Evolutionary conservation across 2,888 invertebrate genomes (phyloP).

Genomic region (Lasiommata megera): DNA sequence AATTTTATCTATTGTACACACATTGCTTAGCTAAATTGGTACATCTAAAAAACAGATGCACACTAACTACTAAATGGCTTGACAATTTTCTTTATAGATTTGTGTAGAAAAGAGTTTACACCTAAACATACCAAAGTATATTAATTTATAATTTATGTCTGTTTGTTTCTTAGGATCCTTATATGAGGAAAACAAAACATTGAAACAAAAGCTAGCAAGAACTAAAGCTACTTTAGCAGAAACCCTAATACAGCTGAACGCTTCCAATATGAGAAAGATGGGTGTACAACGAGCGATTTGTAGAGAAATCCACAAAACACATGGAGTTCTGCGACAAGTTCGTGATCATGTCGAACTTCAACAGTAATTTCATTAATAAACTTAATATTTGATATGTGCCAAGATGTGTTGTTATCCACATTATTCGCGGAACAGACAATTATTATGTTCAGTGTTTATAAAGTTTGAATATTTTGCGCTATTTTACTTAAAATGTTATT

Average conservation of each 20-base stretch:
- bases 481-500: constrained; percentile 7
- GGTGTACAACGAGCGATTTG: constrained; percentile 92
- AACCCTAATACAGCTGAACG: constrained; percentile 87
- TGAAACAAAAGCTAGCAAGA: constrained; percentile 86
- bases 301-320: constrained; percentile 89
- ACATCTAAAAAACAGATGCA: no score
- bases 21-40: no score
- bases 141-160: not conserved
- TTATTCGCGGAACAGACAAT: not conserved
- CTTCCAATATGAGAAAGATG: constrained; percentile 89
- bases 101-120: no score
- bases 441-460: not conserved
- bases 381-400: not conserved
- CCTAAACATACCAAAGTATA: no score
- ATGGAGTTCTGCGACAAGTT: constrained; percentile 87
- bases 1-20: no score
- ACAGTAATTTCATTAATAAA: constrained; percentile 27
- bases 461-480: not conserved
- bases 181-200: constrained; percentile 84
- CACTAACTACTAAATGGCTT: no score
- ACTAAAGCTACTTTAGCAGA: constrained; percentile 89
- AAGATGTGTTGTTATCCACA: not conserved
- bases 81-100: no score
- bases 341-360: constrained; percentile 86
- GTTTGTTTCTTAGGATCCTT: constrained; percentile 51